Conservation (phyloP, 2,797 vertebrate species). For the Monodelphis domestica region DNA sequence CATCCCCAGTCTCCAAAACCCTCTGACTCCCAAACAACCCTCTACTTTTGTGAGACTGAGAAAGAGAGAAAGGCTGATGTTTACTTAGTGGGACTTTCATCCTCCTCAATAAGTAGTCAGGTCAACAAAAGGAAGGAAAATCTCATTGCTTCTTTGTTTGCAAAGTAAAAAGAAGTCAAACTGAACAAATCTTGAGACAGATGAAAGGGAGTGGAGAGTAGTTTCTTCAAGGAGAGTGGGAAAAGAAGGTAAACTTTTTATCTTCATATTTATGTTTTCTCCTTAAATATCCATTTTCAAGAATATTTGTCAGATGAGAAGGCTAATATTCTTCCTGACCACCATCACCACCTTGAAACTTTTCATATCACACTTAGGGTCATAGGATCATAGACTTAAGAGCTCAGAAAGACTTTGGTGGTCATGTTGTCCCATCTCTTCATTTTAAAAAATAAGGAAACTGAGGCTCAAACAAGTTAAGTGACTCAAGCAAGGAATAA, state of each 20-base stretch:
- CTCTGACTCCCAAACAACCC: background rate
- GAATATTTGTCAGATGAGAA: background rate
- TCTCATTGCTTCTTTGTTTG: constrained; percentile 68
- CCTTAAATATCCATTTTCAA: no score
- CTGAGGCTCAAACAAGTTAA: background rate
- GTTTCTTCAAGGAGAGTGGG: background rate
- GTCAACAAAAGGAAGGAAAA: constrained; percentile 75
- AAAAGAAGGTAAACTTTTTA: background rate
- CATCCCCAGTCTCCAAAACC: background rate
- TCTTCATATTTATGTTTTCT: background rate
- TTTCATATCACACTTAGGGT: background rate
- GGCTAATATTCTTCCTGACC: background rate
- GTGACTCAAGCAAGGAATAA: background rate
- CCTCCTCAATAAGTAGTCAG: constrained; percentile 64
- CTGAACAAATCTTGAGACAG: constrained; percentile 5
- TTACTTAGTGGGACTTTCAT: constrained; percentile 51
- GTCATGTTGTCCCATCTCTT: background rate
- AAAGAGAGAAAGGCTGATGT: constrained; percentile 7
- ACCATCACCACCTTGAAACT: background rate
- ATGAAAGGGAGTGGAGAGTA: background rate
- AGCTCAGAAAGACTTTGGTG: background rate
- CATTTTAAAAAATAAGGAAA: background rate
- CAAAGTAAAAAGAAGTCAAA: constrained; percentile 50
- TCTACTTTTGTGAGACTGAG: constrained; percentile 32
- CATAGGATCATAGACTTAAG: background rate